Percentiles rank a stretch among this genome's conserved stretches.
These are phyloP conservation scores for Helarctos malayanus DNA, from an alignment of 2,797 vertebrate species.

Conservation along the genomic window DNA sequence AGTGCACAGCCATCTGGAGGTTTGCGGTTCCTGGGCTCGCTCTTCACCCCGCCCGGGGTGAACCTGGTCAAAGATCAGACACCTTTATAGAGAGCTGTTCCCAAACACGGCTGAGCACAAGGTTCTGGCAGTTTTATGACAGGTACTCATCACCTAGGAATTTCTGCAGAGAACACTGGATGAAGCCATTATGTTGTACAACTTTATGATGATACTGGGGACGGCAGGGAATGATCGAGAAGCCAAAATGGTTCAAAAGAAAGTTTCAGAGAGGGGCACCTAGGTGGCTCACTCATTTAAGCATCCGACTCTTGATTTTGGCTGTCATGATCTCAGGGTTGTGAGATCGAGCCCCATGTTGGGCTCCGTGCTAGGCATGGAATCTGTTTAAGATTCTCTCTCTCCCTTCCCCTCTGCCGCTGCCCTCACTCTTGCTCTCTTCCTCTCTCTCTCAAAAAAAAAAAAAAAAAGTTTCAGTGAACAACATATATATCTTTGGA, in stretches of 20 bases:
- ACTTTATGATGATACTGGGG: constrained; percentile 92
- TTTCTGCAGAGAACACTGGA: constrained; percentile 92
- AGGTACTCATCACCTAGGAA: constrained; percentile 94
- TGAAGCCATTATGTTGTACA: constrained; percentile 93
- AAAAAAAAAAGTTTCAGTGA: constrained; percentile 89
- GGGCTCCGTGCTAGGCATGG: not conserved
- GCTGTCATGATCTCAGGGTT: not conserved
- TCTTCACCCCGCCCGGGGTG: not conserved
- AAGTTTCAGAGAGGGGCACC: constrained; percentile 92
- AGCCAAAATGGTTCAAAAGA: constrained; percentile 93
- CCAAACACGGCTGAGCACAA: not conserved
- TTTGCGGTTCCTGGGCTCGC: accelerated
- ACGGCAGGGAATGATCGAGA: constrained; percentile 93
- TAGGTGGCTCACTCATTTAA: not conserved
- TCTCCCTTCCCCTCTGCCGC: too few relatives aligned
- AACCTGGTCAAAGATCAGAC: not conserved
- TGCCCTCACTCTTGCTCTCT: not conserved
- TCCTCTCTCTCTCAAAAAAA: too few relatives aligned
- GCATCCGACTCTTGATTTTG: not conserved
- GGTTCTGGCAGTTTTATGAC: constrained; percentile 91
- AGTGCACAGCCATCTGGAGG: accelerated
- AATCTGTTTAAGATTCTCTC: not conserved
- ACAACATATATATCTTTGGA: constrained; percentile 94
- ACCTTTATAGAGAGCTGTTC: not conserved
- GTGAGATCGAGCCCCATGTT: not conserved